A percentile compares a stretch with the other conserved stretches of the same genome.
Conservation (phyloP, 2,113 vertebrate species). For the Reinhardtius hippoglossoides region DNA sequence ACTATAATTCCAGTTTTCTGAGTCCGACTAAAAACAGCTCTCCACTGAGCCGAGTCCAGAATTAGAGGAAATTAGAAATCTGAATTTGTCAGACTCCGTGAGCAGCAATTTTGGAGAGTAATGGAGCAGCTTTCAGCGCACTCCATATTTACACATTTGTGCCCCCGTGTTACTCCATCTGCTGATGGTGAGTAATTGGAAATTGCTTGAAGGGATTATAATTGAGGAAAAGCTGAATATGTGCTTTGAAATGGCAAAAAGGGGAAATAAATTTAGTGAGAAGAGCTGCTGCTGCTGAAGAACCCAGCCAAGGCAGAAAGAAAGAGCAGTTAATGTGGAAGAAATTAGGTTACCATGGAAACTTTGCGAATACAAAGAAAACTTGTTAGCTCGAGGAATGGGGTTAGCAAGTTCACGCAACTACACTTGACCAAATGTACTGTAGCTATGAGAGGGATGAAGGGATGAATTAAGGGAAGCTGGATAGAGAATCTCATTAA, state of each 20-base stretch:
- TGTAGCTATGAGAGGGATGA: constrained; percentile 37
- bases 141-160: constrained; percentile 31
- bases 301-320: constrained; percentile 43
- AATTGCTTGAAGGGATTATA: constrained; percentile 25
- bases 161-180: constrained; percentile 24
- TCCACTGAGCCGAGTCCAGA: neutral
- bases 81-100: neutral
- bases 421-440: constrained; percentile 54
- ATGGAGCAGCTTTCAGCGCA: constrained; percentile 1
- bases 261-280: constrained; percentile 9
- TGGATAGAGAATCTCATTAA: constrained; percentile 28
- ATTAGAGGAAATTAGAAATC: constrained; percentile 17
- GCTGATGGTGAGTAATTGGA: constrained; percentile 29
- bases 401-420: constrained; percentile 47
- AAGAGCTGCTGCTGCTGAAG: constrained; percentile 48
- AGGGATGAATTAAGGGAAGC: constrained; percentile 8
- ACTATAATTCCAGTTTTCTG: constrained; percentile 13
- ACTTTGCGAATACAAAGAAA: constrained; percentile 69
- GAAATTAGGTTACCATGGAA: constrained; percentile 70
- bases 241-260: constrained; percentile 24
- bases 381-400: constrained; percentile 47
- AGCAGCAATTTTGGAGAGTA: constrained; percentile 21
- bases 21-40: neutral
- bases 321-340: constrained; percentile 68
- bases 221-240: constrained; percentile 42